Conservation (phyloP, 2,113 vertebrate genomes). For the Tachysurus vachellii region DNA sequence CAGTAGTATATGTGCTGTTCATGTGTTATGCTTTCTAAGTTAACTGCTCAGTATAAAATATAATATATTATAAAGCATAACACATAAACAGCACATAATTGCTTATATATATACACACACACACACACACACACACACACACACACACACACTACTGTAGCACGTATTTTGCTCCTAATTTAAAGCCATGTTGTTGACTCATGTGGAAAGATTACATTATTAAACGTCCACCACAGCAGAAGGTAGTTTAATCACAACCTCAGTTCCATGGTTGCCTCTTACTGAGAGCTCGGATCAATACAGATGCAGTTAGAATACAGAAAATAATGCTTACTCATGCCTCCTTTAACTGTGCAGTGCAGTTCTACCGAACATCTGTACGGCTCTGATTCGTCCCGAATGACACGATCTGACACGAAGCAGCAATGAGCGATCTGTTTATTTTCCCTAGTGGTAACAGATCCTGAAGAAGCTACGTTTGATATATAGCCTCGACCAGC, state of each 20-base stretch:
- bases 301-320: background rate
- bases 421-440: background rate
- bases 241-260: background rate
- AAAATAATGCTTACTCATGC: background rate
- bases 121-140: too few species aligned
- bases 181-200: background rate
- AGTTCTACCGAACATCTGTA: background rate
- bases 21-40: too few species aligned
- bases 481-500: background rate
- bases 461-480: background rate
- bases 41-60: too few species aligned
- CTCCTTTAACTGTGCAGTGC: too few species aligned
- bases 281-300: conserved; percentile 6
- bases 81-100: too few species aligned
- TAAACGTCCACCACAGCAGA: background rate
- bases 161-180: background rate
- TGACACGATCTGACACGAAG: too few species aligned
- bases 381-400: background rate
- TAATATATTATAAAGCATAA: too few species aligned
- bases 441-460: background rate
- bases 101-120: too few species aligned
- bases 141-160: too few species aligned
- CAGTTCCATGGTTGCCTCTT: background rate
- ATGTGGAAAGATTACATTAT: background rate
- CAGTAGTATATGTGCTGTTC: background rate